Conservation (phyloP, 2,888 invertebrate genomes). For the Nomada hirtipes region DNA sequence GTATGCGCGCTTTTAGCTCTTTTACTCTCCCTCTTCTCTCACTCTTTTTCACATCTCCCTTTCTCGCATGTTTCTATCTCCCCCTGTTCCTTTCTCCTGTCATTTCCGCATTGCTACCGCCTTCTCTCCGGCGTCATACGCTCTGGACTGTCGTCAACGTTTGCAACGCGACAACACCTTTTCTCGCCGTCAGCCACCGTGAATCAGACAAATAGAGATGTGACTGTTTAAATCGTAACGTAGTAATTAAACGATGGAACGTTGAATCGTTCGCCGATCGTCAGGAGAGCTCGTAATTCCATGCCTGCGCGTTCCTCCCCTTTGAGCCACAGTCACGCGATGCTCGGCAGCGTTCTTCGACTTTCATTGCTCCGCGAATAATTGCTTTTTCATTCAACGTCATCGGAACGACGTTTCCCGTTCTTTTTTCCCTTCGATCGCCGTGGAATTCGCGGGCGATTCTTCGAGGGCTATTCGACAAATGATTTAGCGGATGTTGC, state of each 20-base stretch:
- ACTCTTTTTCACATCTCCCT: neutral
- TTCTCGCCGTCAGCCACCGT: conserved; percentile 31
- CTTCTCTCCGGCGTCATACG: neutral
- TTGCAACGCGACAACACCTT: conserved; percentile 23
- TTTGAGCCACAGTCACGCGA: conserved; percentile 45
- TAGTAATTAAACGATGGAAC: conserved; percentile 63
- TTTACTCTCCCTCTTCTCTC: neutral
- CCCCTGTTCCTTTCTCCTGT: no score
- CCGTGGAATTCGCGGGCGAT: no score
- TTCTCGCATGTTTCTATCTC: no score
- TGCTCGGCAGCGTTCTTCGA: neutral
- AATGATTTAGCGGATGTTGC: no score
- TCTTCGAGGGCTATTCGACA: no score
- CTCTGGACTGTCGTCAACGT: conserved; percentile 13
- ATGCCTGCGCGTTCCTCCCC: conserved; percentile 38
- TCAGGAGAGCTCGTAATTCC: conserved; percentile 43
- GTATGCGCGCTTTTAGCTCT: neutral
- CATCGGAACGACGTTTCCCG: neutral
- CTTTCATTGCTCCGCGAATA: neutral
- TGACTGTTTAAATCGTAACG: conserved; percentile 56
- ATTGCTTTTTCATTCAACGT: conserved; percentile 25
- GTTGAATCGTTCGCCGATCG: conserved; percentile 41
- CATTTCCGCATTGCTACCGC: no score
- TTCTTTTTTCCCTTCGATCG: no score
- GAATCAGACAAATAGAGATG: conserved; percentile 39